Percentiles rank a stretch among this genome's conserved stretches.
phyloP scores from a whole-genome alignment of 2,888 invertebrate species.

The Gerosis bhagava region DNA sequence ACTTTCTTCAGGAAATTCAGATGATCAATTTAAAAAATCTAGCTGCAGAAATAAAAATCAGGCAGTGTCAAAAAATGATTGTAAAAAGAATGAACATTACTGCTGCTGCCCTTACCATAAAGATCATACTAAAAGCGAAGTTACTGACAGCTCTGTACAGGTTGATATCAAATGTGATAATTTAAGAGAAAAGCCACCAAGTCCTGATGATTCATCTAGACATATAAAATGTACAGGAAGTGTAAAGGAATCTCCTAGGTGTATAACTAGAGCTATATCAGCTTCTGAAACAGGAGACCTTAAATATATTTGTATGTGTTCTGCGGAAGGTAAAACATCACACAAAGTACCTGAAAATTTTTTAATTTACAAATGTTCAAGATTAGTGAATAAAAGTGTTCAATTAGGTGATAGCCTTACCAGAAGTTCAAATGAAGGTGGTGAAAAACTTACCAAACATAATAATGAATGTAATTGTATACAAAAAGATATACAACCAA shows the following conservation, averaged over 20 bases:
- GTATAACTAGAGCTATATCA: slow-evolving; percentile 35
- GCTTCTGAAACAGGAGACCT: slow-evolving; percentile 44
- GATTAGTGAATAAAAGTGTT: slow-evolving; percentile 44
- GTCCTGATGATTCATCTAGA: slow-evolving; percentile 14
- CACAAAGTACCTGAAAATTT: slow-evolving; percentile 51
- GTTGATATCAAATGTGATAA: slow-evolving; percentile 47
- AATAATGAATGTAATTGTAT: not conserved
- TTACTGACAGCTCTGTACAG: slow-evolving; percentile 62
- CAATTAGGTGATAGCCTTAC: slow-evolving; percentile 38
- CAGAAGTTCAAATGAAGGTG: slow-evolving; percentile 25
- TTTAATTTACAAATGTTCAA: slow-evolving; percentile 60
- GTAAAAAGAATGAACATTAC: slow-evolving; percentile 46
- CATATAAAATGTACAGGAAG: slow-evolving; percentile 30
- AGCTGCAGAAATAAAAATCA: slow-evolving; percentile 51
- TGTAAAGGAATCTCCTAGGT: slow-evolving; percentile 34
- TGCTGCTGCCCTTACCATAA: slow-evolving; percentile 56
- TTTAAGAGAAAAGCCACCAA: slow-evolving; percentile 21
- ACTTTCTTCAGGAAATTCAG: slow-evolving; percentile 63
- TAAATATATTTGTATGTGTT: slow-evolving; percentile 62
- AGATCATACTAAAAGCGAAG: slow-evolving; percentile 42
- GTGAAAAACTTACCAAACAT: too few species aligned
- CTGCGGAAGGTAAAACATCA: slow-evolving; percentile 39
- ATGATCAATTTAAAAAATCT: slow-evolving; percentile 45
- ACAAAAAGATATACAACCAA: too few species aligned
- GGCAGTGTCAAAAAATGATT: too few species aligned